Conservation (phyloP, 2,888 invertebrate genomes). For the Celastrina argiolus region DNA sequence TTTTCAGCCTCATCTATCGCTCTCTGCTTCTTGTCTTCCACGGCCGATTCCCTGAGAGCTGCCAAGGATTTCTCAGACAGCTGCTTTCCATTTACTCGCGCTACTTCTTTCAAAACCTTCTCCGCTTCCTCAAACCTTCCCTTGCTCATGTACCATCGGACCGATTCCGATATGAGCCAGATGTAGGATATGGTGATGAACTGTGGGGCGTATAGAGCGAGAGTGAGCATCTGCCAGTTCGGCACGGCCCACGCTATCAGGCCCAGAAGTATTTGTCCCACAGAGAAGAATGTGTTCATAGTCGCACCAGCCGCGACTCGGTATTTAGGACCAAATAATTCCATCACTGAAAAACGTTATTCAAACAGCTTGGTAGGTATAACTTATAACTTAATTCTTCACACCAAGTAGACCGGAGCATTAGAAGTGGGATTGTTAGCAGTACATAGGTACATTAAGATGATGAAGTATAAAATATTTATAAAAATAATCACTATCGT, state of each 20-base stretch:
- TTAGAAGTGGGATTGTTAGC: no score
- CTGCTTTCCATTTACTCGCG: constrained; percentile 74
- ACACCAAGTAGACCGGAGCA: no score
- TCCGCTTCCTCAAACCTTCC: constrained; percentile 81
- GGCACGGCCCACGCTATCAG: constrained; percentile 81
- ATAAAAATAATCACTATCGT: no score
- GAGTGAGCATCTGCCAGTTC: constrained; percentile 82
- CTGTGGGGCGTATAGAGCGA: constrained; percentile 82
- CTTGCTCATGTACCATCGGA: constrained; percentile 86
- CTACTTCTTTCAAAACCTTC: constrained; percentile 77
- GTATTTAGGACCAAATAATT: constrained; percentile 83
- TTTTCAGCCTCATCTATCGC: constrained; percentile 20
- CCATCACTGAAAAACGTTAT: constrained; percentile 79
- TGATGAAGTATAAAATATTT: no score
- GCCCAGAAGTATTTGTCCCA: constrained; percentile 82
- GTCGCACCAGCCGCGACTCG: constrained; percentile 83
- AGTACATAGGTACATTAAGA: no score
- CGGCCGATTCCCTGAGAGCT: constrained; percentile 40
- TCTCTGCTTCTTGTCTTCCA: constrained; percentile 33
- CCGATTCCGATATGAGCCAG: constrained; percentile 83
- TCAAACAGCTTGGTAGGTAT: not conserved
- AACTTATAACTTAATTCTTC: not conserved
- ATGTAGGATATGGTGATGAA: constrained; percentile 80
- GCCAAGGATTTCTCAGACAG: constrained; percentile 50
- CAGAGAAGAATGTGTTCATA: constrained; percentile 81